These are phyloP conservation scores for Ormyrus pomaceus DNA, from an alignment of 2,888 invertebrate genomes.

Conservation along the genomic window DNA sequence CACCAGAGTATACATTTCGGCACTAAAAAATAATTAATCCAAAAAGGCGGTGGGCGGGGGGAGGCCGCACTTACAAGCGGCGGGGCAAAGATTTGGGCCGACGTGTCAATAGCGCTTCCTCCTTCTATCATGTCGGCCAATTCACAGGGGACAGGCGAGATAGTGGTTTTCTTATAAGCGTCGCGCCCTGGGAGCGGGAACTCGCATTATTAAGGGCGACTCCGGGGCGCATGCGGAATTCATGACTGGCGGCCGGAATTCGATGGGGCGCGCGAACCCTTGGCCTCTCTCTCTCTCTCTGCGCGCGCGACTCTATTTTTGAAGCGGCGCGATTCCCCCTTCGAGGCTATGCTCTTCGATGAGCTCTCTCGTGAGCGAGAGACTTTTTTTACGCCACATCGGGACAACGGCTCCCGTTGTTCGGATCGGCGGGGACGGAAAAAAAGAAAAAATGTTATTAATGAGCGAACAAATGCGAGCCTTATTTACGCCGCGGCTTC, in stretches of 20 bases:
- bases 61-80: too few species aligned
- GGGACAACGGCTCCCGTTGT: slow-evolving; percentile 5
- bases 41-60: too few species aligned
- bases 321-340: slow-evolving; percentile 39
- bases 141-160: slow-evolving; percentile 6
- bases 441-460: slow-evolving; percentile 29
- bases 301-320: slow-evolving; percentile 41
- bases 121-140: slow-evolving; percentile 19
- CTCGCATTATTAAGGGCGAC: slow-evolving; percentile 37
- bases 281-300: slow-evolving; percentile 5
- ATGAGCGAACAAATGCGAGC: slow-evolving; percentile 8
- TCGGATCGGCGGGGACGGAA: neutral
- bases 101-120: slow-evolving; percentile 6
- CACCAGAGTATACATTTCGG: too few species aligned
- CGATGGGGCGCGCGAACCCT: slow-evolving; percentile 16
- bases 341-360: neutral
- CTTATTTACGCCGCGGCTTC: neutral
- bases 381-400: neutral
- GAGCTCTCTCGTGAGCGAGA: neutral
- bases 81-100: neutral
- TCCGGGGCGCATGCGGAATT: slow-evolving; percentile 25
- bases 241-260: slow-evolving; percentile 21
- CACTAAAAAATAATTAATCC: too few species aligned
- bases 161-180: slow-evolving; percentile 24
- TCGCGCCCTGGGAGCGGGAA: neutral